A percentile compares a stretch with the other conserved stretches of the same genome.
These are phyloP conservation scores for Aphrophora alni DNA, from an alignment of 2,888 invertebrate species.

Conservation along the genomic window DNA sequence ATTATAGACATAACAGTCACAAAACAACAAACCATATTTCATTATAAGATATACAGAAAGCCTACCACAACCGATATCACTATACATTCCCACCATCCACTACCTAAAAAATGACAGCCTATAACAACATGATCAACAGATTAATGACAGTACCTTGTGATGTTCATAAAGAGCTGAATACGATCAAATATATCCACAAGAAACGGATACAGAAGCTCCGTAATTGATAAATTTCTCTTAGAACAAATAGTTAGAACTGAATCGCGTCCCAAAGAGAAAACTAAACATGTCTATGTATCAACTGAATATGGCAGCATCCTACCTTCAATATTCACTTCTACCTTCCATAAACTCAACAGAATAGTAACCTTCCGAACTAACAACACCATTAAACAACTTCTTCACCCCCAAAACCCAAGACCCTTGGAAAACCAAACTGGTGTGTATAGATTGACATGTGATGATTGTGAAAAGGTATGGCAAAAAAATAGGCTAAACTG, in stretches of 20 bases:
- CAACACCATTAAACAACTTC: neutral
- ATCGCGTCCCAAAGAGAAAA: neutral
- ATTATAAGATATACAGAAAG: constrained; percentile 3
- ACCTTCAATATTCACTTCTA: neutral
- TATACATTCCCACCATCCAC: neutral
- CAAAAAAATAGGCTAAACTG: neutral
- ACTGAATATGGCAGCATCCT: neutral
- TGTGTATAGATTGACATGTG: neutral
- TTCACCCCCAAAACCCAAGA: neutral
- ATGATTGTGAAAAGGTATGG: neutral
- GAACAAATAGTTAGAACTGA: neutral
- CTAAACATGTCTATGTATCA: neutral
- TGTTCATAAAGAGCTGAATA: no score
- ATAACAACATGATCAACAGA: neutral
- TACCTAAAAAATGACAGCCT: constrained; percentile 13
- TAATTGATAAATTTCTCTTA: neutral
- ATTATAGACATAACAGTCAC: constrained; percentile 18
- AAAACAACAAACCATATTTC: neutral
- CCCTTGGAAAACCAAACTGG: neutral
- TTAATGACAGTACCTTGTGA: neutral
- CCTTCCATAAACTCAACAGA: neutral
- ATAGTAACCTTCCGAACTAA: neutral
- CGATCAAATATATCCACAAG: no score
- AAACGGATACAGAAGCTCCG: neutral
- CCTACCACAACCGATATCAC: constrained; percentile 1